phyloP scores from a whole-genome alignment of 2,797 vertebrate species.

The Thunnus albacares region DNA sequence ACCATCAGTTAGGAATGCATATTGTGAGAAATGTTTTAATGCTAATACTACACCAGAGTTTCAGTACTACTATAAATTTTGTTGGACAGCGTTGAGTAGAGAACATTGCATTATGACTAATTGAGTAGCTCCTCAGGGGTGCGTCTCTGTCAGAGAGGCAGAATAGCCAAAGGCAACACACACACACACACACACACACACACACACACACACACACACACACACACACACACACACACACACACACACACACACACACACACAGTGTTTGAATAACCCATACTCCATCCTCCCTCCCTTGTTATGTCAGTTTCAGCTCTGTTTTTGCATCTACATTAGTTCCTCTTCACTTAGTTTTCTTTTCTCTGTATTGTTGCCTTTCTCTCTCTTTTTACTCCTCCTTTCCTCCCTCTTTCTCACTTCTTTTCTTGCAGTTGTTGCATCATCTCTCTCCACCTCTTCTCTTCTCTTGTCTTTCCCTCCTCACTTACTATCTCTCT shows the following conservation, averaged over 20 bases:
- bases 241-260: conserved; percentile 33
- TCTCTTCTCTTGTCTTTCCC: conserved; percentile 22
- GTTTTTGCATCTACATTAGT: not conserved
- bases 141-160: conserved; percentile 40
- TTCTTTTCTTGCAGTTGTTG: conserved; percentile 41
- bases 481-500: conserved; percentile 30
- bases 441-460: conserved; percentile 32
- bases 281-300: conserved; percentile 20
- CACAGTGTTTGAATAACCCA: conserved; percentile 42
- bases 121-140: conserved; percentile 61
- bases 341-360: not conserved
- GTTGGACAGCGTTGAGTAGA: conserved; percentile 34
- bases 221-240: conserved; percentile 24
- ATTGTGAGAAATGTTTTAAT: too few species aligned
- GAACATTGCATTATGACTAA: conserved; percentile 68
- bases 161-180: conserved; percentile 62
- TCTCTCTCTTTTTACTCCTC: not conserved
- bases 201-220: conserved; percentile 34
- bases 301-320: conserved; percentile 11
- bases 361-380: not conserved
- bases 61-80: conserved; percentile 10
- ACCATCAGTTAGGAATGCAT: too few species aligned
- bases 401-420: not conserved
- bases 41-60: too few species aligned
- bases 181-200: conserved; percentile 33